Conservation (phyloP, 2,797 vertebrate genomes). For the Cetoscarus ocellatus region DNA sequence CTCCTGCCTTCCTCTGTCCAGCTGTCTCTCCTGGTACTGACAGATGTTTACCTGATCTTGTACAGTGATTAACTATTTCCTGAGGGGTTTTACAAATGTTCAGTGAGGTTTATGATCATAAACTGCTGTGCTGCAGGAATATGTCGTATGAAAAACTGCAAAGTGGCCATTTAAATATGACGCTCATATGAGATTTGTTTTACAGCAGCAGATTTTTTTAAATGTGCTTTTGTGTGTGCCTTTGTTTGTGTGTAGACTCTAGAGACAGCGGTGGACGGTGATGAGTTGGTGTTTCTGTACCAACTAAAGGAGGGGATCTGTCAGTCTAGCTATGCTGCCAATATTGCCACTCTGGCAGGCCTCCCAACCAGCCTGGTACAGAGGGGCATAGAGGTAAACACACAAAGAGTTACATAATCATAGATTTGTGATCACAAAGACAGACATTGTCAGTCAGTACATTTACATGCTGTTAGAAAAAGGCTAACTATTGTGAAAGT, state of each 20-base stretch:
- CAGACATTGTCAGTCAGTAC: conserved; percentile 5
- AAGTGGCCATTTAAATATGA: background rate
- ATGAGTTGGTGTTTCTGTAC: conserved; percentile 95
- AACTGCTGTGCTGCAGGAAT: conserved; percentile 27
- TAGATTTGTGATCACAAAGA: conserved; percentile 7
- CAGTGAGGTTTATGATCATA: conserved; percentile 4
- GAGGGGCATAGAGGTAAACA: conserved; percentile 90
- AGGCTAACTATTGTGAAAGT: no score
- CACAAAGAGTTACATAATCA: conserved; percentile 28
- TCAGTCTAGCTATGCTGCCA: conserved; percentile 92
- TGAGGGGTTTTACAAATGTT: conserved; percentile 23
- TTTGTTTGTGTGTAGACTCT: conserved; percentile 84
- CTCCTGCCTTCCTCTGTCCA: conserved; percentile 88
- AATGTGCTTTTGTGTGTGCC: conserved; percentile 18
- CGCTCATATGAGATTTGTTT: conserved; percentile 7
- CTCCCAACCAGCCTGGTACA: conserved; percentile 88
- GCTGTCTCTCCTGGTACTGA: conserved; percentile 88
- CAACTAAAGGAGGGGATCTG: conserved; percentile 93
- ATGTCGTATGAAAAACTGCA: conserved; percentile 22
- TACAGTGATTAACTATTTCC: conserved; percentile 19
- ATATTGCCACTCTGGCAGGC: conserved; percentile 93
- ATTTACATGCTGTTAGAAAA: no score
- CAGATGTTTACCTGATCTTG: conserved; percentile 1
- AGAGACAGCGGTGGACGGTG: conserved; percentile 94
- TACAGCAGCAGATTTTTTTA: conserved; percentile 3